A percentile compares a stretch with the other conserved stretches of the same genome.
phyloP scores from a whole-genome alignment of 2,113 vertebrate genomes.

The Ramphastos sulfuratus region DNA sequence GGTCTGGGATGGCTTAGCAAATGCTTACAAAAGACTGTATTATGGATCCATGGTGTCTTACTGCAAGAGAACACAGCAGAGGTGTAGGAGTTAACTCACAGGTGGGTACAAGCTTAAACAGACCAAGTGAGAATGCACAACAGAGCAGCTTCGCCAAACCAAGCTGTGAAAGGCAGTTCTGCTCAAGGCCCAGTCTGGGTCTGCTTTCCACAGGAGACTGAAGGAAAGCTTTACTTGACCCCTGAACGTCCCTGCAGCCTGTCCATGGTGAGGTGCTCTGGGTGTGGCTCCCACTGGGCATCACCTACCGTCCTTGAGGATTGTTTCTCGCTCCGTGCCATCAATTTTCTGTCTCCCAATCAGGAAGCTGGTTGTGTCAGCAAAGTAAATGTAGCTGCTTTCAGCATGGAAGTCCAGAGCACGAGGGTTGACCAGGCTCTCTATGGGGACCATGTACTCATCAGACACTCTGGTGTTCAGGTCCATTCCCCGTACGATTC shows the following conservation, averaged over 20 bases:
- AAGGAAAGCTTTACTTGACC: background rate
- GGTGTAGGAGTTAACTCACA: background rate
- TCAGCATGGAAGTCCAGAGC: conserved; percentile 95
- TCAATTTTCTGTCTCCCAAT: conserved; percentile 96
- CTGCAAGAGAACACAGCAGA: background rate
- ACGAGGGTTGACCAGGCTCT: conserved; percentile 95
- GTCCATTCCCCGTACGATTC: conserved; percentile 93
- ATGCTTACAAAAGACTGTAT: background rate
- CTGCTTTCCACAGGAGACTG: background rate
- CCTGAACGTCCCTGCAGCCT: background rate
- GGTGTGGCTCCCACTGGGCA: background rate
- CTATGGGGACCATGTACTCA: conserved; percentile 94
- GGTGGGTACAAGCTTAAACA: background rate
- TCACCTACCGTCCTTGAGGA: conserved; percentile 92
- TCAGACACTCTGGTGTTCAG: conserved; percentile 92
- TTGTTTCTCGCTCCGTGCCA: conserved; percentile 89
- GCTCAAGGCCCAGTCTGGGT: background rate
- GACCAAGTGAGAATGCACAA: background rate
- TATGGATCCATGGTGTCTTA: background rate
- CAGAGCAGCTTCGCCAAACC: background rate
- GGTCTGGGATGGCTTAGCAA: background rate
- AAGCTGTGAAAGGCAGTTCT: background rate
- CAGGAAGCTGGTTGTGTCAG: conserved; percentile 97
- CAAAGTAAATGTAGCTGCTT: conserved; percentile 93
- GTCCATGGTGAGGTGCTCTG: background rate